Conservation (phyloP, 2,888 invertebrate species). For the Uloborus plumipes region DNA sequence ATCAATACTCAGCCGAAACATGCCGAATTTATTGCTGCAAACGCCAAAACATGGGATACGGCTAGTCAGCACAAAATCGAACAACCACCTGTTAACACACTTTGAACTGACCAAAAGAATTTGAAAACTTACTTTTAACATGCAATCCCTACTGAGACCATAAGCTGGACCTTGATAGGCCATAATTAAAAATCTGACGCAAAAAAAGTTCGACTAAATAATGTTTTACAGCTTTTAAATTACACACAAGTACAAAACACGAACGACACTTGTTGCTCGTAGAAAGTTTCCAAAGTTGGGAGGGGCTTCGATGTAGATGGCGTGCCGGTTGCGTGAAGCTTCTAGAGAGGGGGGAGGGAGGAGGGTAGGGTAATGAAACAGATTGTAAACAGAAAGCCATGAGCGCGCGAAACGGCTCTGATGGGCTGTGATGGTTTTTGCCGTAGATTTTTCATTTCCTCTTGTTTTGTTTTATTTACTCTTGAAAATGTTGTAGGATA, state of each 20-base stretch:
- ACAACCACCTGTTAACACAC: slow-evolving; percentile 50
- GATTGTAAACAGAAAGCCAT: too few species aligned
- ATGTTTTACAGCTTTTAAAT: not conserved
- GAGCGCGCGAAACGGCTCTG: too few species aligned
- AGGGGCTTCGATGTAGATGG: slow-evolving; percentile 3
- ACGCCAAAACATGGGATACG: too few species aligned
- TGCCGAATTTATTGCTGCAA: too few species aligned
- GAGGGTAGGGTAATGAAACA: too few species aligned
- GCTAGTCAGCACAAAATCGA: not conserved
- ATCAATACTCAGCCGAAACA: too few species aligned
- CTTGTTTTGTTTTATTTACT: too few species aligned
- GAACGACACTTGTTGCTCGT: not conserved
- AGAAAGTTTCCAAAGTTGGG: not conserved
- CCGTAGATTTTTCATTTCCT: too few species aligned
- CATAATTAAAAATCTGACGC: slow-evolving; percentile 66
- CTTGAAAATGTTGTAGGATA: too few species aligned
- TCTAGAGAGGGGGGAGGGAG: too few species aligned
- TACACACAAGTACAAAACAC: too few species aligned
- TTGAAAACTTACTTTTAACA: slow-evolving; percentile 70
- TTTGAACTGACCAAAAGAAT: slow-evolving; percentile 11
- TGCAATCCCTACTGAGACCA: slow-evolving; percentile 72
- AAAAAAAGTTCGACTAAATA: not conserved
- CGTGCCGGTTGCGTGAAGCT: not conserved
- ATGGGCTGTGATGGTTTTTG: too few species aligned
- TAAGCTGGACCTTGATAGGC: slow-evolving; percentile 72